Conservation (phyloP, 2,797 vertebrate genomes). For the Tenualosa thibaudeaui region DNA sequence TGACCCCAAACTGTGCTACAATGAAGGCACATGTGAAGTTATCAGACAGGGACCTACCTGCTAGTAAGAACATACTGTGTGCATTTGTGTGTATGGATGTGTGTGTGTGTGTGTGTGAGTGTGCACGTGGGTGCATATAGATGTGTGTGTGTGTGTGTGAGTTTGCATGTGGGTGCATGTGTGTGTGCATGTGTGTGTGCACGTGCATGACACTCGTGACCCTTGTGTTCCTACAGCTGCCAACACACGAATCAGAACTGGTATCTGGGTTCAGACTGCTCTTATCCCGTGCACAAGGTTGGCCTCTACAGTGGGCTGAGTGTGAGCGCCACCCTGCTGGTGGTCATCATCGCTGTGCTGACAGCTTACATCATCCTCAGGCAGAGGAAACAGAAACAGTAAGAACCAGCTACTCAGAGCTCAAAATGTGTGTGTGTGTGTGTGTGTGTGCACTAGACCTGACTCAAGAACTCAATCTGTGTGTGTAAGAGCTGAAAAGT, state of each 20-base stretch:
- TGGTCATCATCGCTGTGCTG: conserved; percentile 36
- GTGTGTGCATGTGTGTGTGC: conserved; percentile 1
- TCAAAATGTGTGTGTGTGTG: not conserved
- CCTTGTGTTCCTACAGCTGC: conserved; percentile 38
- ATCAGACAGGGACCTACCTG: conserved; percentile 38
- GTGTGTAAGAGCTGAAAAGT: too few species aligned
- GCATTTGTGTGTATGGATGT: too few species aligned
- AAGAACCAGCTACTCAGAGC: not conserved
- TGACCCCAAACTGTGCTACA: not conserved
- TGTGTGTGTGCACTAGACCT: too few species aligned
- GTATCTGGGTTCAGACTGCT: conserved; percentile 50
- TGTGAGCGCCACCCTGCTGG: conserved; percentile 17
- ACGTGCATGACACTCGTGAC: not conserved
- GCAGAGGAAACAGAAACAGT: conserved; percentile 43
- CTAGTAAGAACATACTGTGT: conserved; percentile 42
- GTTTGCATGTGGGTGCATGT: not conserved
- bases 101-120: too few species aligned
- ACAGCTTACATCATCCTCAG: conserved; percentile 37
- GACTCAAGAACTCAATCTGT: too few species aligned
- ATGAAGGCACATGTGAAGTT: conserved; percentile 44
- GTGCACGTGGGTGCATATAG: too few species aligned
- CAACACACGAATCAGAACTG: conserved; percentile 25
- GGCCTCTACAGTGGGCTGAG: conserved; percentile 49
- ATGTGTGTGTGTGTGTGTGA: too few species aligned
- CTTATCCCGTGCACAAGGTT: conserved; percentile 41